Evolutionary conservation across 2,113 vertebrate species (phyloP), one percentile per base, ranked within the genome.

Genomic region (Syngnathus floridae): DNA sequence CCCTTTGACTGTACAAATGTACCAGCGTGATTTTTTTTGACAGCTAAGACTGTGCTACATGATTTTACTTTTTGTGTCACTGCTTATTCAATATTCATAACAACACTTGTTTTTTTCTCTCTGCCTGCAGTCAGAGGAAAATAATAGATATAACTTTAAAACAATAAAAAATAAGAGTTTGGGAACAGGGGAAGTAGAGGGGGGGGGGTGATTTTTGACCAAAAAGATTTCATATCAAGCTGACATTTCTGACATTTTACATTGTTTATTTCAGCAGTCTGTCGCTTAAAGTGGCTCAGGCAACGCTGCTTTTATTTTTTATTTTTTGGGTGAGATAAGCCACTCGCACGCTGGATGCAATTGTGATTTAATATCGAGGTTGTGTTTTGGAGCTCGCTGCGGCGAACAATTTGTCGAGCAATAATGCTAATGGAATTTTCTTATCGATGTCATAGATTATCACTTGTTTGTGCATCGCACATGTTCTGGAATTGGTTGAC

Each of bases 71-170:
- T 74, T 62, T 64, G 54, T 62, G 51, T 63, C 63, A 41, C 43
- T 46, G 57, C 49, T 68, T 49, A 72, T 82, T 73, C 48, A 55
- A 69, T 78, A 81, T 83, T 79, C 65, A 78, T 63, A 43, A 69
- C 64, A 61, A 46, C 1, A 19, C 60, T 79, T 82, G 70, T 82
- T 71, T 58, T 61, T 79, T 82, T 63, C 78, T 71, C 58, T 60
- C 70, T 69, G 62, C 54, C 54, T 70, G 40, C 57, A 68, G 21
- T 22, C 60, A 22, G 9, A 46, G 48, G 22, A 12, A 38, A 35
- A 49, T 67, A 67, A 76, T 48, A 48, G 64, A 67, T 65, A 59
- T 48, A 12, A 11, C 52, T 59, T 69, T 65, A n/a, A 58, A 71
- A 62, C 64, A 69, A 16, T 49, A n/a, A 65, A 59, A 69, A 16